These are phyloP conservation scores for Tipula unca DNA, from an alignment of 2,888 invertebrate species.

Conservation along the genomic window DNA sequence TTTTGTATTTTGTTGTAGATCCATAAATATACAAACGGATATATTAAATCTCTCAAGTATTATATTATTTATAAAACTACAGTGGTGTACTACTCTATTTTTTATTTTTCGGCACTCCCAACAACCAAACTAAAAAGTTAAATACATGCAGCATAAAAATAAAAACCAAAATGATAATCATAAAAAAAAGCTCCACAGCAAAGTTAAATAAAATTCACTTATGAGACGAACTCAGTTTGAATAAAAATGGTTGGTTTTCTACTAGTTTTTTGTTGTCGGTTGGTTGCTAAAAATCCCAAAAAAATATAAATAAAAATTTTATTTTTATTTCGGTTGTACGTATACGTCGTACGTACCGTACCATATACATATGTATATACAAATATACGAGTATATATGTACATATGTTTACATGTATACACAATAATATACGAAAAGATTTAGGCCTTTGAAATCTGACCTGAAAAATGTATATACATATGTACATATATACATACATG, in stretches of 20 bases:
- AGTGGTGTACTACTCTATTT: not conserved
- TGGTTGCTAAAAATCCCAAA: not conserved
- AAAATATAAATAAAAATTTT: no score
- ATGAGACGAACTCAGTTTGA: not conserved
- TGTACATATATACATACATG: not conserved
- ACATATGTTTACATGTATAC: not conserved
- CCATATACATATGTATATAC: no score
- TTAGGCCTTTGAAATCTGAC: not conserved
- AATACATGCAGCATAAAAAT: not conserved
- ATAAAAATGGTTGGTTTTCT: not conserved
- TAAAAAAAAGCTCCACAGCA: not conserved
- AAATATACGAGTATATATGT: not conserved
- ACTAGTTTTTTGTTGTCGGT: not conserved
- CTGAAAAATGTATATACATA: not conserved
- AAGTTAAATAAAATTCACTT: not conserved
- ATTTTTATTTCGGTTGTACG: not conserved
- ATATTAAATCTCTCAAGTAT: not conserved
- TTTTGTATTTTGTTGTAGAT: not conserved
- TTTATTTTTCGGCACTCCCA: not conserved
- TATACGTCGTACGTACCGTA: not conserved
- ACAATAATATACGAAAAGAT: not conserved
- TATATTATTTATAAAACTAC: slow-evolving; percentile 8
- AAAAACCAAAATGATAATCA: not conserved
- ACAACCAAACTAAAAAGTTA: not conserved
- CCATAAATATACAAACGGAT: not conserved